Conservation (phyloP, 2,888 invertebrate species). For the Cataglyphis rosenhaueri region DNA sequence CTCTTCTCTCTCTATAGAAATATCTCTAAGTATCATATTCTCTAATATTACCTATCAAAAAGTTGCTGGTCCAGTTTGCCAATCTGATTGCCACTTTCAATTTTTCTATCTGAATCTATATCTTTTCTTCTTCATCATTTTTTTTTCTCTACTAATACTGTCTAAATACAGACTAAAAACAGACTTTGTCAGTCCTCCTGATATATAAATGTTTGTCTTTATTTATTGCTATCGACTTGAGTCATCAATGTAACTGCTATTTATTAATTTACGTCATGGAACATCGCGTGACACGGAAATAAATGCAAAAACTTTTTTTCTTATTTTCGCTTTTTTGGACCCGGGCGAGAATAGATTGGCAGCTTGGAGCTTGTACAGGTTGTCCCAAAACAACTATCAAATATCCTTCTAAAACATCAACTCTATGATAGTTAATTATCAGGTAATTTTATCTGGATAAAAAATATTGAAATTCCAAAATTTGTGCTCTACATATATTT, state of each 20-base stretch:
- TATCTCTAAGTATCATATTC: constrained; percentile 66
- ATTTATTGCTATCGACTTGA: constrained; percentile 78
- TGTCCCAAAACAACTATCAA: constrained; percentile 24
- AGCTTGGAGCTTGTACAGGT: constrained; percentile 75
- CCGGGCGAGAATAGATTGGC: constrained; percentile 78
- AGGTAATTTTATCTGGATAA: neutral
- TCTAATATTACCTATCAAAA: constrained; percentile 71
- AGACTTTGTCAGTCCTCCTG: constrained; percentile 57
- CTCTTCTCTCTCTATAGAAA: constrained; percentile 64
- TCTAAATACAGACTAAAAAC: constrained; percentile 77
- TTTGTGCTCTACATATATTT: neutral
- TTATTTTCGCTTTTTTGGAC: constrained; percentile 64
- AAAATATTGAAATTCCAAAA: neutral
- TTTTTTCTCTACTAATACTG: constrained; percentile 76
- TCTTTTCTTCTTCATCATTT: constrained; percentile 40
- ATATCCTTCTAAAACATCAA: neutral
- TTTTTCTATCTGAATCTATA: constrained; percentile 31
- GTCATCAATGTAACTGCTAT: constrained; percentile 4
- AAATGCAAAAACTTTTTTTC: constrained; percentile 49
- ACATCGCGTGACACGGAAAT: constrained; percentile 62
- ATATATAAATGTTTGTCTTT: constrained; percentile 59
- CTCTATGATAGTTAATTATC: neutral
- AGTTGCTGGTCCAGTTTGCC: constrained; percentile 76
- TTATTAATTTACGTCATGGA: constrained; percentile 78
- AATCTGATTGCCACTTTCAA: constrained; percentile 75